phyloP scores from a whole-genome alignment of 2,797 vertebrate species.

The Mus minutoides region DNA sequence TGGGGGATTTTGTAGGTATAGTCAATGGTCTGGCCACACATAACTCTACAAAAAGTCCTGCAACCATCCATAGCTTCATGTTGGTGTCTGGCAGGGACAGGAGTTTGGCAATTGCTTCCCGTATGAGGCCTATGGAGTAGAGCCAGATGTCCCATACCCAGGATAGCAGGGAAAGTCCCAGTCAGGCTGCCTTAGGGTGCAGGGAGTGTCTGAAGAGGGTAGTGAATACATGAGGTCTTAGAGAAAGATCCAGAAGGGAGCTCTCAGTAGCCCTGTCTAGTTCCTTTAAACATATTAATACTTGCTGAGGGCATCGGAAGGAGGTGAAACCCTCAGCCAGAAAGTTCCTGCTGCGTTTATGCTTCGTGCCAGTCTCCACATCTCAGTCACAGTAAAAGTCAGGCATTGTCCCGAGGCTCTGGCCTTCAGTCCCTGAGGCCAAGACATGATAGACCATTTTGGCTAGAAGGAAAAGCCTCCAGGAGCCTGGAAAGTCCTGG shows the following conservation, averaged over 20 bases:
- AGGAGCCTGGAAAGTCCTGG: not conserved
- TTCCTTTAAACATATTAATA: not conserved
- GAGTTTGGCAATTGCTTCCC: not conserved
- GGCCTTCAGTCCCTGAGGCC: not conserved
- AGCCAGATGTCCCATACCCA: not conserved
- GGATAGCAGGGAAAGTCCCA: not conserved
- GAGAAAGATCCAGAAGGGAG: not conserved
- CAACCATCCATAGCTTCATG: rapidly evolving
- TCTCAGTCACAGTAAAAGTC: not conserved
- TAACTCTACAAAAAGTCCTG: rapidly evolving
- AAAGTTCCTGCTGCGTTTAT: not conserved
- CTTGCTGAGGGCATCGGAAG: not conserved
- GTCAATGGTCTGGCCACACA: not conserved
- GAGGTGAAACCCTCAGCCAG: not conserved
- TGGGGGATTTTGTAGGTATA: not conserved
- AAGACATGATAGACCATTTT: not conserved
- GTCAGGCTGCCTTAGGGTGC: not conserved
- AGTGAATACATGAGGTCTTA: not conserved
- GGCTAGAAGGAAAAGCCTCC: not conserved
- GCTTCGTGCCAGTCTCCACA: not conserved
- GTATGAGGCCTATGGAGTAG: not conserved
- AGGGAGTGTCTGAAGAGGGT: too few species aligned
- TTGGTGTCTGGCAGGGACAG: not conserved
- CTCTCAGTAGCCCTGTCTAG: not conserved
- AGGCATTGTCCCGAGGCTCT: not conserved